Evolutionary conservation across 2,888 invertebrate genomes (phyloP), one percentile per base, ranked within the genome.

Genomic region (Catocala sponsa): DNA sequence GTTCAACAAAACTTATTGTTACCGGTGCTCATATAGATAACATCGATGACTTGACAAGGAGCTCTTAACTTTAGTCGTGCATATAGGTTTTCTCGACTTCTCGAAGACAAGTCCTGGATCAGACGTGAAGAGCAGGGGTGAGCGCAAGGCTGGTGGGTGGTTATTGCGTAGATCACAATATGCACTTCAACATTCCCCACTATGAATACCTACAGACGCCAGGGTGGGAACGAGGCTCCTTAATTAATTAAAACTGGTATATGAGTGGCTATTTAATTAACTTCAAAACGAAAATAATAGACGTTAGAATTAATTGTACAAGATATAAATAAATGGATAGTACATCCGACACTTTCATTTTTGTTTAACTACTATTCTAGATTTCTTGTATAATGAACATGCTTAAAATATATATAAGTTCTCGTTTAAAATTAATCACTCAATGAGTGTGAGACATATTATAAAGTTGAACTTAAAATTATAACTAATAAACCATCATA

Each of bases 141-240:
- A 70, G 57, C 44, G 41, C 42, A 77, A 68, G 70, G 65, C 85
- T 86, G 71, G 48, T 15, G 74, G 68, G 84, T 38, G 82, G 84
- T 77, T 80, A 79, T 85, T 86, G 88, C 87, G 88, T 83, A 85
- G 84, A 89, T 88, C 91, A 95, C 92, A 95, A 95, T 95, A 95
- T 95, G 95, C 95, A 95, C 95, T 94, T 88, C 82, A 94, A 80
- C 85, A 86, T 82, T 84, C 89, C 89, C 86, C 82, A 87, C 91
- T 87, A 90, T 88, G 90, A 91, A 91, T 91, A 91, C 85, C 88
- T 87, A 86, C 82, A 84, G 78, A 79, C 60, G 65, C 77, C 91
- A 90, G 92, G 86, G 91, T 65, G 82, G 91, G 71, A 85, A 69
- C 80, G 76, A 71, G 79, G 80, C 75, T 81, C 81, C 82, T 81